Percentiles rank a stretch among this genome's conserved stretches.
These are phyloP conservation scores for Drosophila nigritarsus DNA, from an alignment of 2,888 invertebrate genomes.

Conservation along the genomic window DNA sequence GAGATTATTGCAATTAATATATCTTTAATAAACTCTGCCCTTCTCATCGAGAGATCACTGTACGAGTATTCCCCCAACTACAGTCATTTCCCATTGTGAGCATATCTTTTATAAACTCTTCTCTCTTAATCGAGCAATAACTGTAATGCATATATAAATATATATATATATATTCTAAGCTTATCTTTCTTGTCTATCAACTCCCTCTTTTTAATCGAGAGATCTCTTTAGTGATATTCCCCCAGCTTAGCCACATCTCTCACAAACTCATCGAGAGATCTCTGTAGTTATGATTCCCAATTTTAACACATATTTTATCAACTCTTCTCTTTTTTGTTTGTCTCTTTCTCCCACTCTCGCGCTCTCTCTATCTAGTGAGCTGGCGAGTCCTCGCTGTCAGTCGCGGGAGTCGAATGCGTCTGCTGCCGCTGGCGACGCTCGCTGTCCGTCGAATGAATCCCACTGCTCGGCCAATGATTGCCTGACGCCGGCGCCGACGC, in stretches of 20 bases:
- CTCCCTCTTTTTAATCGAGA: background rate
- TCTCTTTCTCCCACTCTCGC: slow-evolving; percentile 75
- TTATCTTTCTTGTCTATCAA: background rate
- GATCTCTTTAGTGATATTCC: background rate
- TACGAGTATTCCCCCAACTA: background rate
- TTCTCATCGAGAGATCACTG: background rate
- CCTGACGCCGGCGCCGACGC: slow-evolving; percentile 86
- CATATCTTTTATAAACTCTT: background rate
- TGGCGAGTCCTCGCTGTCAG: slow-evolving; percentile 91
- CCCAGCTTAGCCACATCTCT: no score
- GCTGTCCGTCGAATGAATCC: slow-evolving; percentile 92
- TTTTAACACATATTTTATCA: background rate
- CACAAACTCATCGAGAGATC: background rate
- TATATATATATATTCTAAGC: background rate
- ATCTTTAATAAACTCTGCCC: background rate
- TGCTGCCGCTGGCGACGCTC: slow-evolving; percentile 87
- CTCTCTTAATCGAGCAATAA: background rate
- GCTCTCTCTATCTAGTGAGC: slow-evolving; percentile 87
- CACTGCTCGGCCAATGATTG: slow-evolving; percentile 88
- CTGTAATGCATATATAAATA: background rate
- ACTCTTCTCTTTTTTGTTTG: background rate
- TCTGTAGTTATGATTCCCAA: background rate
- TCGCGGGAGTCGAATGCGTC: slow-evolving; percentile 90
- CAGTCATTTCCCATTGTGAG: background rate
- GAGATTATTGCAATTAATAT: background rate